Evolutionary conservation across 2,113 vertebrate species (phyloP).

Genomic region (Urocitellus parryii): DNA sequence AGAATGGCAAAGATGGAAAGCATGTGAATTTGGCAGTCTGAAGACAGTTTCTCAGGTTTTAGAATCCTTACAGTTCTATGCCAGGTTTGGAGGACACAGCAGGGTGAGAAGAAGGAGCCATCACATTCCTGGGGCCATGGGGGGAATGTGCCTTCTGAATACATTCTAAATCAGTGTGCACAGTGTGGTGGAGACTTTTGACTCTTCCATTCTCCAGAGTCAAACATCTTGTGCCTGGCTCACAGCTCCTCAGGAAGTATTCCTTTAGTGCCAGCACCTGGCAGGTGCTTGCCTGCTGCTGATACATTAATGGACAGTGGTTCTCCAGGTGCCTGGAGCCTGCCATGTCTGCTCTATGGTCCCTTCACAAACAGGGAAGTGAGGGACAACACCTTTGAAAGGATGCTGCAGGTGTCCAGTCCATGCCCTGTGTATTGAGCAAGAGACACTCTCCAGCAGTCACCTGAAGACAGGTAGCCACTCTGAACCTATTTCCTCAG

Average conservation of each 20-base stretch:
- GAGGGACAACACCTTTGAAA: accelerated
- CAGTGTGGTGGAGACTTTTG: no score
- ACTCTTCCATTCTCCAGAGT: no score
- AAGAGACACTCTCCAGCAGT: neutral
- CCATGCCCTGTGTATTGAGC: accelerated
- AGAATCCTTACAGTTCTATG: neutral
- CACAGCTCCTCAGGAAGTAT: no score
- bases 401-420: neutral
- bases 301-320: accelerated
- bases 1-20: neutral
- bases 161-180: no score
- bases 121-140: neutral
- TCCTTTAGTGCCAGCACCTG: neutral
- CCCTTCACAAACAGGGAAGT: no score
- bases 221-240: neutral
- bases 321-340: neutral
- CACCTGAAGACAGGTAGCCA: neutral
- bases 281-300: accelerated
- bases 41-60: neutral
- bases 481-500: neutral
- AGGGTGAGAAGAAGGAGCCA: accelerated
- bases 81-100: neutral
- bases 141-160: neutral
- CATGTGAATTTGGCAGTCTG: neutral
- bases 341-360: accelerated